A percentile compares a stretch with the other conserved stretches of the same genome.
Conservation (phyloP, 2,888 invertebrate genomes). For the Megalurothrips usitatus region DNA sequence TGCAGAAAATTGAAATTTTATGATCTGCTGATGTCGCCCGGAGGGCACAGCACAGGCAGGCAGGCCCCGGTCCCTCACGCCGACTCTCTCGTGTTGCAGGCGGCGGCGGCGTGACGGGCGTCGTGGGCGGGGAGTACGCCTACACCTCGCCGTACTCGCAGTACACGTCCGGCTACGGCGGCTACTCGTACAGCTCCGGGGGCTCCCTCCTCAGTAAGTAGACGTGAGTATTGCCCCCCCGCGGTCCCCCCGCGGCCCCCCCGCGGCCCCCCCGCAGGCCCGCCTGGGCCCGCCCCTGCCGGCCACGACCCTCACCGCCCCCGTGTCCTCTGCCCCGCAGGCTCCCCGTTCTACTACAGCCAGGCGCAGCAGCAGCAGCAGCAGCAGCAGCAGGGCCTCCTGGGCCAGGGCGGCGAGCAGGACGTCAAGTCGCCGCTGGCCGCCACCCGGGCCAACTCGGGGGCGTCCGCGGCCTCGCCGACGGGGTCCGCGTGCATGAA, state of each 20-base stretch:
- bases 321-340: slow-evolving; percentile 45
- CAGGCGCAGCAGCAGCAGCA: slow-evolving; percentile 35
- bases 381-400: slow-evolving; percentile 39
- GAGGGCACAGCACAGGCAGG: no score
- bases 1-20: no score
- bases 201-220: slow-evolving; percentile 57
- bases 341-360: slow-evolving; percentile 60
- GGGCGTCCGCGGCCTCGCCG: slow-evolving; percentile 65
- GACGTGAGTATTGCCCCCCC: slow-evolving; percentile 44
- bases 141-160: slow-evolving; percentile 71
- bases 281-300: background rate
- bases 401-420: slow-evolving; percentile 48
- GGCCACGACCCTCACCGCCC: background rate
- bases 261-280: background rate
- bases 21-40: no score
- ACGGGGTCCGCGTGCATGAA: slow-evolving; percentile 67
- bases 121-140: slow-evolving; percentile 55
- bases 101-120: slow-evolving; percentile 52
- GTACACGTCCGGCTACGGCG: slow-evolving; percentile 64
- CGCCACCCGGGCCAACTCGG: slow-evolving; percentile 64
- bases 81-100: slow-evolving; percentile 45
- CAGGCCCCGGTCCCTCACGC: no score
- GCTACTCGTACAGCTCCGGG: slow-evolving; percentile 50
- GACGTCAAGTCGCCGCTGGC: slow-evolving; percentile 65
- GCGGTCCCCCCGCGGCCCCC: slow-evolving; percentile 5